These are phyloP conservation scores for Anhinga rufa DNA, from an alignment of 2,113 vertebrate genomes.

Conservation along the genomic window DNA sequence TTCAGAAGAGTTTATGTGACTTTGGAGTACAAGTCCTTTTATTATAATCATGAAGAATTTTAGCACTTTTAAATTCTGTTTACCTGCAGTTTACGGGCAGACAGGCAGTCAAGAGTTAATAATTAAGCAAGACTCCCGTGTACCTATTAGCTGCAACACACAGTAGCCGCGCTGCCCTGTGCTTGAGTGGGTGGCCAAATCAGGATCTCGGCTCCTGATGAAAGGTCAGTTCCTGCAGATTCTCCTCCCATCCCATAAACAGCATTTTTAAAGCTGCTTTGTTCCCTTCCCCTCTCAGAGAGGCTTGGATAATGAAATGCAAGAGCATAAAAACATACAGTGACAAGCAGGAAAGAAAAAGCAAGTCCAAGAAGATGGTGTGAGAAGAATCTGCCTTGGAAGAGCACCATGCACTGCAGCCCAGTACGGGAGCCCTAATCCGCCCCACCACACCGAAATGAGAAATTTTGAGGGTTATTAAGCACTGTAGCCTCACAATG, in stretches of 20 bases:
- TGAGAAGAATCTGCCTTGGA: background rate
- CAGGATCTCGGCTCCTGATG: background rate
- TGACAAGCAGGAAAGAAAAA: background rate
- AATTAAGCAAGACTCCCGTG: background rate
- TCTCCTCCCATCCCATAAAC: background rate
- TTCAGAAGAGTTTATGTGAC: background rate
- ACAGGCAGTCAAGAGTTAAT: background rate
- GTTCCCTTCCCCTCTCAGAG: background rate
- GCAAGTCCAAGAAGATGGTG: background rate
- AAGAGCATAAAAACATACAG: background rate
- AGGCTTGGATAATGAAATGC: background rate
- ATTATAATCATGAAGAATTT: background rate
- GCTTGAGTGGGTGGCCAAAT: too few species aligned
- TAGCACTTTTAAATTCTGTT: background rate
- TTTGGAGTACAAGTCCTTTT: background rate
- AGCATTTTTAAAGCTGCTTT: background rate
- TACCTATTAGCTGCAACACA: too few species aligned
- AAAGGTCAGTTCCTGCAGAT: background rate
- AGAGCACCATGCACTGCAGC: background rate
- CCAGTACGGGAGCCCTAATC: background rate
- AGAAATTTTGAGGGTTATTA: background rate
- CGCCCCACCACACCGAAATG: too few species aligned
- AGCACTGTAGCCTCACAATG: background rate
- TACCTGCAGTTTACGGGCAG: background rate
- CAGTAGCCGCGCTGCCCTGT: background rate